Evolutionary conservation across 2,797 vertebrate species (phyloP), one percentile per base, ranked within the genome.

Genomic region (Ispidina lecontei): DNA sequence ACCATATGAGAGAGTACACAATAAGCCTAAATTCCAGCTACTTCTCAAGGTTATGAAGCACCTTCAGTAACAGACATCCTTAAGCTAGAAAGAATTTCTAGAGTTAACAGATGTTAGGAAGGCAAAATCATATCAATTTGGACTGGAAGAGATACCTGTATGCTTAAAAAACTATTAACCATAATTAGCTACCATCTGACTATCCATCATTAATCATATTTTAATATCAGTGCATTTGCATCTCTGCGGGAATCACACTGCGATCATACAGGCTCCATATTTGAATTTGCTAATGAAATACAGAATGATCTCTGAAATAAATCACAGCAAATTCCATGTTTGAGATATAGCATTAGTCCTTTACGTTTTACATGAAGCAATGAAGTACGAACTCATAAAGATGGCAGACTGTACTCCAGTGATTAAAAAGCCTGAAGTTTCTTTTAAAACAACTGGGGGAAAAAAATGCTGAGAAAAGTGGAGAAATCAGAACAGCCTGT

Each of bases 111-210:
- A 55, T 91, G 67, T 14, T 83, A n/a, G 19, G 39, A 92, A 88
- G 39, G 52, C 39, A 92, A 72, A 77, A 68, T 41, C 10, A 1
- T 21, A 67, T 17, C 21, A 21, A 21, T 84, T 79, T 91, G 80
- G 58, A 65, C 31, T 59, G 52, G 7, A 72, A 87, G 23, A 70
- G 22, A 76, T 23, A 58, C 5, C 37, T n/a, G 15, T 25, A 55
- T 14, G 60, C 55, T 83, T 71, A 47, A 86, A 91, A 92, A 73
- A 3, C 58, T 87, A 54, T 80, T 92, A 80, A 44, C 11, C 26
- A n/a, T 72, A 43, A 87, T 83, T 85, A 89, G n/a, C 74, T 65
- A 16, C 33, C 51, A 75, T 88, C 51, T 94, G 86, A 81, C 67
- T 65, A 75, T 4, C 11, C 29, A 63, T 29, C 20, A 39, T 85